Percentiles rank a stretch among this genome's conserved stretches.
phyloP scores from a whole-genome alignment of 2,888 invertebrate genomes.

The Cantharis lateralis region DNA sequence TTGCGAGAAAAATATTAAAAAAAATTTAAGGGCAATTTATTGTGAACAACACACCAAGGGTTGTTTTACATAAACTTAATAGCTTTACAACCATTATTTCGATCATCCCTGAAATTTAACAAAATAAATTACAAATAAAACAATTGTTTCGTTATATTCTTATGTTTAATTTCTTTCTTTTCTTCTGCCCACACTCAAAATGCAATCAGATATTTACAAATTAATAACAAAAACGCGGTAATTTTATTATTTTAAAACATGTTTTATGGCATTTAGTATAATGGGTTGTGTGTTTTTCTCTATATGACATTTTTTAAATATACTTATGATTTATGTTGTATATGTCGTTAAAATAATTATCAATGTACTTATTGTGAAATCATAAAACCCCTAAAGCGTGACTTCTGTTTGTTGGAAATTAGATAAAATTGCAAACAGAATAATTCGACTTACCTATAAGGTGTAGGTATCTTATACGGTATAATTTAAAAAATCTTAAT shows the following conservation, averaged over 20 bases:
- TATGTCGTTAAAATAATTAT: neutral
- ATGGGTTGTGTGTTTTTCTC: neutral
- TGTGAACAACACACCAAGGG: constrained; percentile 21
- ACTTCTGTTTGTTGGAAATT: neutral
- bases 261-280: neutral
- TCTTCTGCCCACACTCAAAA: neutral
- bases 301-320: neutral
- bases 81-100: constrained; percentile 36
- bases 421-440: neutral
- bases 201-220: neutral
- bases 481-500: neutral
- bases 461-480: neutral
- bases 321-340: neutral
- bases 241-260: neutral
- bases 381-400: neutral
- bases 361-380: neutral
- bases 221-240: neutral
- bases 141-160: neutral
- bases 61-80: constrained; percentile 31
- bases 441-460: neutral
- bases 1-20: neutral
- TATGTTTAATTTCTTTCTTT: neutral
- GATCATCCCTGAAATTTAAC: neutral
- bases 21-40: neutral
- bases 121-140: neutral